phyloP scores from a whole-genome alignment of 1,140 invertebrate species.

The Reticulitermes speratus region DNA sequence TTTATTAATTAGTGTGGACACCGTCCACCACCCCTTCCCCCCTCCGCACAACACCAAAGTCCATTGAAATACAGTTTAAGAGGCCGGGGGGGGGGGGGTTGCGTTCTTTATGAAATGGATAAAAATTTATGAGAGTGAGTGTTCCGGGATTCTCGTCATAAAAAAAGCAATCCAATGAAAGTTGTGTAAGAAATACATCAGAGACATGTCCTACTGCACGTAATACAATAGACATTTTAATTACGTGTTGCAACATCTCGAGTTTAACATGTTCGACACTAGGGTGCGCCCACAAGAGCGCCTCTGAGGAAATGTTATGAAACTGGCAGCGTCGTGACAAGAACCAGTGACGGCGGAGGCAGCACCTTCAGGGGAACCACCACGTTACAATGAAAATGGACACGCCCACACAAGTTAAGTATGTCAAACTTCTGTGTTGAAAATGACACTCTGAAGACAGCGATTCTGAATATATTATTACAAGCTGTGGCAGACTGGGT shows the following conservation, averaged over 20 bases:
- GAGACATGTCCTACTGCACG: too few species aligned
- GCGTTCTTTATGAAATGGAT: too few species aligned
- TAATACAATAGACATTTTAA: too few species aligned
- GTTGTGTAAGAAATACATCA: too few species aligned
- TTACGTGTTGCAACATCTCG: background rate
- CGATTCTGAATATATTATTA: background rate
- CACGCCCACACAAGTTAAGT: background rate
- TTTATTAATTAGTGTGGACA: too few species aligned
- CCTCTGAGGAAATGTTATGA: background rate
- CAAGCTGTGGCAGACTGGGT: background rate
- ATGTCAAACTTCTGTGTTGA: background rate
- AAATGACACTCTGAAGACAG: background rate
- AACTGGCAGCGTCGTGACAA: background rate
- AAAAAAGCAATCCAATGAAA: too few species aligned
- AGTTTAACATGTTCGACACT: background rate
- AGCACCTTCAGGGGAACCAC: background rate
- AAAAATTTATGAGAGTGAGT: too few species aligned
- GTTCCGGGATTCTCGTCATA: too few species aligned
- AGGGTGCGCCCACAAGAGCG: background rate
- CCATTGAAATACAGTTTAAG: too few species aligned
- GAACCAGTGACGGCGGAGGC: background rate
- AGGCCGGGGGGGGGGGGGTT: too few species aligned
- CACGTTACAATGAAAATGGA: background rate
- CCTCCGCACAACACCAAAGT: too few species aligned
- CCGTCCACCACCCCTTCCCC: too few species aligned